Conservation (phyloP, 1,140 invertebrate species). For the Branchinecta lindahli region DNA sequence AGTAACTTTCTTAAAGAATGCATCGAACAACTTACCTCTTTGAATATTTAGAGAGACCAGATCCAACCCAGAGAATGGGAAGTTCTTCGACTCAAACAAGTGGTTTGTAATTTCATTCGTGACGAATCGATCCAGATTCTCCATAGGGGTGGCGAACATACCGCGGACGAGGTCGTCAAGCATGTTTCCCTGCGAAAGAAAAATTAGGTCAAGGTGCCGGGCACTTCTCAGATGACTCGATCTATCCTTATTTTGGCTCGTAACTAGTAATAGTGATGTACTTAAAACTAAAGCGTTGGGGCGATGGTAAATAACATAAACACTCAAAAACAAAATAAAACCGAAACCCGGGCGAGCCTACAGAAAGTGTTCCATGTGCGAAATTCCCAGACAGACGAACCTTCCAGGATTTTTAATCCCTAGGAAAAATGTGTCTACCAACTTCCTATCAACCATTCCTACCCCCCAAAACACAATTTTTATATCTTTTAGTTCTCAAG, state of each 20-base stretch:
- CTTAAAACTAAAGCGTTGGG: not conserved
- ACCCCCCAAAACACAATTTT: no score
- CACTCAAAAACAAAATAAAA: no score
- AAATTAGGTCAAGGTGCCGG: not conserved
- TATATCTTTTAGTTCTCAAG: no score
- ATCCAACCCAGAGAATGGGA: conserved; percentile 71
- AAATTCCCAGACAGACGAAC: no score
- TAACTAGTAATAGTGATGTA: not conserved
- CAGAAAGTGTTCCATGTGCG: no score
- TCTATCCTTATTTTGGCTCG: conserved; percentile 1
- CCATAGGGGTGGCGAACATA: conserved; percentile 73
- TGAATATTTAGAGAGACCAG: conserved; percentile 68
- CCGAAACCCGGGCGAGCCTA: no score
- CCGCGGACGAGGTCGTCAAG: conserved; percentile 75
- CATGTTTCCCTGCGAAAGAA: conserved; percentile 43
- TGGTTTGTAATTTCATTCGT: conserved; percentile 88
- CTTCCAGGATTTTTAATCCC: no score
- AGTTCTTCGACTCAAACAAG: conserved; percentile 69
- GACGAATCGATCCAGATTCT: conserved; percentile 82
- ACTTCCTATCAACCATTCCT: no score
- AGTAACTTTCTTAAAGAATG: no score
- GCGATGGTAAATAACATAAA: not conserved
- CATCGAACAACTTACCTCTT: conserved; percentile 32
- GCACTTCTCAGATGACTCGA: conserved; percentile 1
- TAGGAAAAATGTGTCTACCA: no score